These are phyloP conservation scores for Pogonocichla stellata DNA, from an alignment of 2,113 vertebrate species.

Conservation along the genomic window DNA sequence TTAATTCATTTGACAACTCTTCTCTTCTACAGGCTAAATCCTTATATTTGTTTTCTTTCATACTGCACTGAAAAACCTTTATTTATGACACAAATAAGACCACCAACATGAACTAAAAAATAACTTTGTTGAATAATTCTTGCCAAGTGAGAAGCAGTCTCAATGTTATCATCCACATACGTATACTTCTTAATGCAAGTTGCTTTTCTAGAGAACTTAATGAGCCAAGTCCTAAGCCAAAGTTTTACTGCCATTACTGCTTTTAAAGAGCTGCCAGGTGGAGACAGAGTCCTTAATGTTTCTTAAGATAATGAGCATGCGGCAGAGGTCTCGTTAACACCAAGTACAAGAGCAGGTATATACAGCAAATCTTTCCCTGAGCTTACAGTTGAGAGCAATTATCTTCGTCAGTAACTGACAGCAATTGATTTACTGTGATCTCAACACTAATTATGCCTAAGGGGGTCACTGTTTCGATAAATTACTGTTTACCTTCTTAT, in stretches of 20 bases:
- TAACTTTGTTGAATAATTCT: not conserved
- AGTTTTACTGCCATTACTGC: not conserved
- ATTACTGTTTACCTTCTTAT: not conserved
- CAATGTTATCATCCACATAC: not conserved
- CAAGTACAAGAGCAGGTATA: not conserved
- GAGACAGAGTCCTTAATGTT: not conserved
- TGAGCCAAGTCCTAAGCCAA: not conserved
- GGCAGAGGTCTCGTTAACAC: not conserved
- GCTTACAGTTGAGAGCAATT: not conserved
- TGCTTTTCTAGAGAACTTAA: not conserved
- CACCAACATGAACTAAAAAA: not conserved
- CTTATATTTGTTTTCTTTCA: not conserved
- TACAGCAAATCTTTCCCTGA: not conserved
- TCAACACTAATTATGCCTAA: not conserved
- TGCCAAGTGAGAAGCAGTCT: not conserved
- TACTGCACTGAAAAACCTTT: not conserved
- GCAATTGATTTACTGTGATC: conserved; percentile 4
- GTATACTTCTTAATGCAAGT: not conserved
- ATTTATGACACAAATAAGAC: not conserved
- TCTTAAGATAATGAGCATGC: not conserved
- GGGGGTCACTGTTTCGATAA: conserved; percentile 1
- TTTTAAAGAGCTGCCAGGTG: not conserved
- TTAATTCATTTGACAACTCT: not conserved
- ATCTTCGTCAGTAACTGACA: conserved; percentile 5
- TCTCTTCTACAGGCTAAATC: not conserved